phyloP scores from a whole-genome alignment of 2,113 vertebrate genomes.

The Oryzias woworae region DNA sequence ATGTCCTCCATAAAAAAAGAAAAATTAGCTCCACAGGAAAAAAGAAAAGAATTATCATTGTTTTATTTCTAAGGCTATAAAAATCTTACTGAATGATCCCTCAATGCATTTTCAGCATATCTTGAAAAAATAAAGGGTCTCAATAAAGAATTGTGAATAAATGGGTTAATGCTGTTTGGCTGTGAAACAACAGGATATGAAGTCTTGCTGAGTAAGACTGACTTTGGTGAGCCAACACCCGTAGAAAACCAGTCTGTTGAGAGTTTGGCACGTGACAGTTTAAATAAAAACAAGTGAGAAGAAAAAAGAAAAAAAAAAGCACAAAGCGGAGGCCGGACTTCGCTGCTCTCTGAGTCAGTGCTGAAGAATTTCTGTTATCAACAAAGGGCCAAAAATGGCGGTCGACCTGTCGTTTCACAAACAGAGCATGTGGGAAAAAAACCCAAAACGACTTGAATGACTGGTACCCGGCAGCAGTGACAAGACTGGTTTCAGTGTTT shows the following conservation, averaged over 20 bases:
- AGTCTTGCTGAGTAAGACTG: background rate
- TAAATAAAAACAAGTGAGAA: constrained; percentile 40
- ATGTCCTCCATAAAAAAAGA: too few relatives aligned
- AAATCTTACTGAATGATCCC: too few relatives aligned
- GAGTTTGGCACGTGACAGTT: constrained; percentile 19
- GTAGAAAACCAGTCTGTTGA: background rate
- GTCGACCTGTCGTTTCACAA: background rate
- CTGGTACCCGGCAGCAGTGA: background rate
- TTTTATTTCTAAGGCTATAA: too few relatives aligned
- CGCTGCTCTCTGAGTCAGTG: constrained; percentile 22
- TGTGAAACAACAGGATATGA: background rate
- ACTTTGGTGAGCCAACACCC: background rate
- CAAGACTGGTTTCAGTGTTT: background rate
- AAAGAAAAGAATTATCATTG: too few relatives aligned
- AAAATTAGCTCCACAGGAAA: too few relatives aligned
- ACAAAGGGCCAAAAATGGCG: constrained; percentile 9
- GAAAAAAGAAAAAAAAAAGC: constrained; percentile 8
- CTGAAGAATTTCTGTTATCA: constrained; percentile 54
- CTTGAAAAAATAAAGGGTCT: too few relatives aligned
- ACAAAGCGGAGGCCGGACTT: constrained; percentile 11
- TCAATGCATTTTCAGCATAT: too few relatives aligned
- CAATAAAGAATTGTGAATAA: too few relatives aligned
- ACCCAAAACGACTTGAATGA: background rate
- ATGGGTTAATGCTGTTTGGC: too few relatives aligned
- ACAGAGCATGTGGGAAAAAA: background rate